These are phyloP conservation scores for Anas capensis DNA, from an alignment of 2,797 vertebrate species.

Conservation along the genomic window DNA sequence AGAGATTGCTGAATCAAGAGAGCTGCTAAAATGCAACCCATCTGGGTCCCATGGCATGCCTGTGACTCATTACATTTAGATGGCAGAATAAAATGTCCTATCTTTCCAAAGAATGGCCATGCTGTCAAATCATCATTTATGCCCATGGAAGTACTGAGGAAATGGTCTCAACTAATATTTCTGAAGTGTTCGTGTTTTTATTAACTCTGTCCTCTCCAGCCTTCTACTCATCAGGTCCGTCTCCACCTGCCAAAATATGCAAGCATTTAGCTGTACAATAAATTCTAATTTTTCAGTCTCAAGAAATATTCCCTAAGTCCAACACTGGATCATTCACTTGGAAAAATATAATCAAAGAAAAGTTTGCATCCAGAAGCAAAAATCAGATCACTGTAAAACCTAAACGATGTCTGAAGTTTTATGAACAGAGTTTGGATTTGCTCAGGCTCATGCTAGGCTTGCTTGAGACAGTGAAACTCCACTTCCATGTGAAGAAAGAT, in stretches of 20 bases:
- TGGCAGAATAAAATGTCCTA: background rate
- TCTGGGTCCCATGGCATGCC: background rate
- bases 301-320: background rate
- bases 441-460: background rate
- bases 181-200: background rate
- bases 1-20: background rate
- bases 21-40: background rate
- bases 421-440: background rate
- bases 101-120: background rate
- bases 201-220: background rate
- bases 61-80: background rate
- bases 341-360: background rate
- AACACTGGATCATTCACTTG: background rate
- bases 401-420: background rate
- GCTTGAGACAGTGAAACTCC: background rate
- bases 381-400: background rate
- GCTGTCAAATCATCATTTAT: background rate
- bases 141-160: background rate
- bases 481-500: background rate
- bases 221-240: background rate
- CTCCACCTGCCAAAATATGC: background rate
- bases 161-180: background rate
- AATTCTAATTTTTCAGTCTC: background rate
- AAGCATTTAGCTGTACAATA: slow-evolving; percentile 3
- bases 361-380: background rate